Conservation (phyloP, 2,797 vertebrate genomes). For the Sebastes steindachneri region DNA sequence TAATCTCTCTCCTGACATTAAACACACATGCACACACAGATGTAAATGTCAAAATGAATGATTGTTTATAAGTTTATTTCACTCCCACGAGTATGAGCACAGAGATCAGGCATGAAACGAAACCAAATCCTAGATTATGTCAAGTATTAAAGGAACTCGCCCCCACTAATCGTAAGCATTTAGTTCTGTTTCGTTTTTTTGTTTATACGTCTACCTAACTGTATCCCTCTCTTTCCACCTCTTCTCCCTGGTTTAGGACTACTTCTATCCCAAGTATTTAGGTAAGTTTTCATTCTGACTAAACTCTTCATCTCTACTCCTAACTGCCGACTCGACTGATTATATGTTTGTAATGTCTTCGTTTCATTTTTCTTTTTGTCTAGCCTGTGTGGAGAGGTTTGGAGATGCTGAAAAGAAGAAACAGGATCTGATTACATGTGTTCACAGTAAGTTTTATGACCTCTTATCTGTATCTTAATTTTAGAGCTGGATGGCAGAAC, state of each 20-base stretch:
- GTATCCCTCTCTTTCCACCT: constrained; percentile 20
- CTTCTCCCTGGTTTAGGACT: constrained; percentile 84
- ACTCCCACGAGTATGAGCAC: not conserved
- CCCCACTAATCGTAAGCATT: not conserved
- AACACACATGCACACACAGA: not conserved
- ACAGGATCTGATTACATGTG: constrained; percentile 90
- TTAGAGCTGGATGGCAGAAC: not conserved
- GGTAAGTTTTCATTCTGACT: constrained; percentile 84
- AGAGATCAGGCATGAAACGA: not conserved
- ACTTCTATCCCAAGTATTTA: constrained; percentile 95
- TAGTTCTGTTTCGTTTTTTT: constrained; percentile 28
- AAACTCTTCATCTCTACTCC: not conserved
- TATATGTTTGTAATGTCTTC: constrained; percentile 7
- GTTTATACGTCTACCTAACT: not conserved
- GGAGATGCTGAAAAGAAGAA: constrained; percentile 86
- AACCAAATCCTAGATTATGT: constrained; percentile 2
- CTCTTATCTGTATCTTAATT: not conserved
- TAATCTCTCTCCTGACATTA: constrained; percentile 12
- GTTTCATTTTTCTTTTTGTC: constrained; percentile 40
- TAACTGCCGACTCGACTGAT: not conserved
- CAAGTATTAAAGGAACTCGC: not conserved
- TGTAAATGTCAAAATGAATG: not conserved
- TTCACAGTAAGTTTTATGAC: constrained; percentile 90
- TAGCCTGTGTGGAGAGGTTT: constrained; percentile 89
- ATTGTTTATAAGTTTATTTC: constrained; percentile 8